These are phyloP conservation scores for Eristalis pertinax DNA, from an alignment of 2,888 invertebrate genomes.

Conservation along the genomic window DNA sequence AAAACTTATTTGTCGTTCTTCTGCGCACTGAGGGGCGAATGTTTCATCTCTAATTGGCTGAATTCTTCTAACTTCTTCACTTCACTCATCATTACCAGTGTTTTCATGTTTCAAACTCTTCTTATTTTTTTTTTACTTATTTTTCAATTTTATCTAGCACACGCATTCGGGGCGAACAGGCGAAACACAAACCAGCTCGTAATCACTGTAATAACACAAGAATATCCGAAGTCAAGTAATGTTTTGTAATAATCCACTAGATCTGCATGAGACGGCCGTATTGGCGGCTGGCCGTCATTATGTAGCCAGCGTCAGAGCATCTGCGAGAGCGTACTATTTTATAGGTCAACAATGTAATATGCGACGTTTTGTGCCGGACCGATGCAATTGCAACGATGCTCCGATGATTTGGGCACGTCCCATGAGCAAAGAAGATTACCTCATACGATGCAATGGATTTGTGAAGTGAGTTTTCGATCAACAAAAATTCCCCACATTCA, in stretches of 20 bases:
- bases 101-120: conserved; percentile 26
- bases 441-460: conserved; percentile 46
- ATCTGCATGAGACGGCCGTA: background rate
- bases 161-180: conserved; percentile 13
- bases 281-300: background rate
- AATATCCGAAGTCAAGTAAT: background rate
- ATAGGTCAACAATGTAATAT: conserved; percentile 62
- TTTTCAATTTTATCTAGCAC: conserved; percentile 23
- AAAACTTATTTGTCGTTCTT: conserved; percentile 21
- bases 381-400: conserved; percentile 28
- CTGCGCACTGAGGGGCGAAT: conserved; percentile 51
- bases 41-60: conserved; percentile 56
- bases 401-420: conserved; percentile 56
- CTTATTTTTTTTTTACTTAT: conserved; percentile 37
- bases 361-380: conserved; percentile 32
- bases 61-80: conserved; percentile 55
- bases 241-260: conserved; percentile 33
- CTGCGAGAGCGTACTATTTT: conserved; percentile 43
- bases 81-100: background rate
- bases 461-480: conserved; percentile 36
- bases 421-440: conserved; percentile 51
- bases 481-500: conserved; percentile 28
- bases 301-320: background rate
- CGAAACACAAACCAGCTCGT: conserved; percentile 22
- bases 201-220: conserved; percentile 33